phyloP scores from a whole-genome alignment of 2,113 vertebrate species.

The Cynocephalus volans region DNA sequence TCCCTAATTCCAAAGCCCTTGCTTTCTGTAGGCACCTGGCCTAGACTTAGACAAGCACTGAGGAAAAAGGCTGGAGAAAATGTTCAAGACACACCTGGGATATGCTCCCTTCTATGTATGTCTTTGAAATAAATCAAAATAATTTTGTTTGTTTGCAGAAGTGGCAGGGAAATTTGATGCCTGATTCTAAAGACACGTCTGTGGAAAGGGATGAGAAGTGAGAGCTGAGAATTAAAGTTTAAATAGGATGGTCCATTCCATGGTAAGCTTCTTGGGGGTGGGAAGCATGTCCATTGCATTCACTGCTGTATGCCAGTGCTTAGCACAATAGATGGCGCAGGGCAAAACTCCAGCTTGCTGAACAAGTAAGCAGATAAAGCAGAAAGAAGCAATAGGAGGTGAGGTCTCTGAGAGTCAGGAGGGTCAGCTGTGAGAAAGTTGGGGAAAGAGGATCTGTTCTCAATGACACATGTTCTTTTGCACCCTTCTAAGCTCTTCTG shows the following conservation, averaged over 20 bases:
- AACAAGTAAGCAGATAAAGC: neutral
- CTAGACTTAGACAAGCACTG: neutral
- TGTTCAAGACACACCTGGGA: neutral
- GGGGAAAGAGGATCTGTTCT: neutral
- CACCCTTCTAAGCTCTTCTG: neutral
- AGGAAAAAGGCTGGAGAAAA: neutral
- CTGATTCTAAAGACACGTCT: neutral
- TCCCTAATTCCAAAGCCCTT: neutral
- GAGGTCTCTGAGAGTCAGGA: neutral
- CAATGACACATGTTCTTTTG: neutral
- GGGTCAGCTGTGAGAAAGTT: neutral
- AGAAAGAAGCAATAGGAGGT: too few species aligned
- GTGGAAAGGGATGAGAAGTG: neutral
- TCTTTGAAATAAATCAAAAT: neutral
- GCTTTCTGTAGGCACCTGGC: neutral
- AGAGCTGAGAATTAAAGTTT: neutral
- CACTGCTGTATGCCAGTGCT: neutral
- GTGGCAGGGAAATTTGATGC: neutral
- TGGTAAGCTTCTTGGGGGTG: neutral
- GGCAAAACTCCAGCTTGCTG: too few species aligned
- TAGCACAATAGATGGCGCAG: neutral
- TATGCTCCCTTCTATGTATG: neutral
- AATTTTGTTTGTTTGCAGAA: conserved; percentile 1
- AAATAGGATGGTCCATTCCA: neutral
- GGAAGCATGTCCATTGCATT: neutral